These are phyloP conservation scores for Heliconius eleuchia DNA, from an alignment of 1,140 invertebrate species.

Conservation along the genomic window DNA sequence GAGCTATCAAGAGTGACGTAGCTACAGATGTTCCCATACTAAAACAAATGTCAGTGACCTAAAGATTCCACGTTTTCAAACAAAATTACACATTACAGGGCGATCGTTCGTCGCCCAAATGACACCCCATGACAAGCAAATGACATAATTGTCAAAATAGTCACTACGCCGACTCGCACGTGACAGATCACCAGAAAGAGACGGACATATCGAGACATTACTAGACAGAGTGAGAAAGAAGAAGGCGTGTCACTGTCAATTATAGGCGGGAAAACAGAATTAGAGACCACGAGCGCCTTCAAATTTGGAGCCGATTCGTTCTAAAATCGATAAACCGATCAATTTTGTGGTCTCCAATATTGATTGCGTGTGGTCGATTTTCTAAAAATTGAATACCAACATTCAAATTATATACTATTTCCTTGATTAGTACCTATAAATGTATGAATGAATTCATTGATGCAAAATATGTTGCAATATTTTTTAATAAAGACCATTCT, in stretches of 20 bases:
- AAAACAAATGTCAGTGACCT: constrained; percentile 70
- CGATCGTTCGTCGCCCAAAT: constrained; percentile 77
- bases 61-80: constrained; percentile 71
- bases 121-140: constrained; percentile 78
- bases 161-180: constrained; percentile 75
- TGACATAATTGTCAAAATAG: constrained; percentile 81
- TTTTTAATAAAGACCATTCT: constrained; percentile 64
- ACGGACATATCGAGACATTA: constrained; percentile 37
- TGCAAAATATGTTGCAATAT: constrained; percentile 46
- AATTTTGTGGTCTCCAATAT: constrained; percentile 61
- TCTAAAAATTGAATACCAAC: constrained; percentile 76
- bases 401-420: constrained; percentile 68
- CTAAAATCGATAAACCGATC: constrained; percentile 78
- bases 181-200: constrained; percentile 64
- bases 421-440: constrained; percentile 60
- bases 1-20: background rate
- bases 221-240: constrained; percentile 47
- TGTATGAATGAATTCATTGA: constrained; percentile 61
- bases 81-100: constrained; percentile 68
- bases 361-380: constrained; percentile 76
- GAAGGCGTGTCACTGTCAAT: constrained; percentile 73
- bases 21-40: constrained; percentile 70
- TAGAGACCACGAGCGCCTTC: constrained; percentile 73
- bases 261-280: constrained; percentile 79
- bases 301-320: constrained; percentile 78